Conservation (phyloP, 2,797 vertebrate genomes). For the Lagocephalus sceleratus region DNA sequence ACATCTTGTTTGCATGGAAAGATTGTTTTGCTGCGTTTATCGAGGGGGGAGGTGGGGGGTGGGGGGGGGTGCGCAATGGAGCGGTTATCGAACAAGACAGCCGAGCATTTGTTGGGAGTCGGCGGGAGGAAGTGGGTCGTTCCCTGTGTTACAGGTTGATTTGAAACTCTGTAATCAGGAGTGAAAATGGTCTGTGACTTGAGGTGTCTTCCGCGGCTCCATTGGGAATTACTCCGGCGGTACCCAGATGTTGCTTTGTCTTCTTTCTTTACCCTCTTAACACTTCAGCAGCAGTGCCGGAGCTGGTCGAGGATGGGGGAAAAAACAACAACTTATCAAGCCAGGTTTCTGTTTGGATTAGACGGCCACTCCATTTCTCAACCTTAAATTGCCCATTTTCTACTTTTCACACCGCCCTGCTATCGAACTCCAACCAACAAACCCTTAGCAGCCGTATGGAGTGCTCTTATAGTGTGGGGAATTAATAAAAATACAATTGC, state of each 20-base stretch:
- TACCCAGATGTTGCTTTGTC: conserved; percentile 82
- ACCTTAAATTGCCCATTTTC: conserved; percentile 77
- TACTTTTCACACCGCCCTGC: conserved; percentile 60
- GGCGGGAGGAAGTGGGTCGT: conserved; percentile 66
- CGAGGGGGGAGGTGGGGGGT: background rate
- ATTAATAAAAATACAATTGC: conserved; percentile 7
- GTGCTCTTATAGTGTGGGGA: conserved; percentile 3
- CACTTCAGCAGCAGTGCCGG: conserved; percentile 70
- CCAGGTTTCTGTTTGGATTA: conserved; percentile 76
- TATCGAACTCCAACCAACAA: conserved; percentile 50
- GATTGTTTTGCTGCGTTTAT: conserved; percentile 55
- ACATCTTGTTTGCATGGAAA: conserved; percentile 63
- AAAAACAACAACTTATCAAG: conserved; percentile 69
- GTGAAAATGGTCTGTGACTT: conserved; percentile 74
- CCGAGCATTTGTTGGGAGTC: conserved; percentile 53
- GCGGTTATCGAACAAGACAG: conserved; percentile 50
- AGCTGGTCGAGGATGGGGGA: conserved; percentile 52
- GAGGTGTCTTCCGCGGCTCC: conserved; percentile 71
- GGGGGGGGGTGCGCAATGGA: too few species aligned
- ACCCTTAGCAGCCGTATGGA: conserved; percentile 16
- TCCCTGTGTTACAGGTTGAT: conserved; percentile 73
- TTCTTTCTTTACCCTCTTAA: conserved; percentile 77
- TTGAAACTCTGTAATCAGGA: conserved; percentile 77
- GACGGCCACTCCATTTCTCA: conserved; percentile 75
- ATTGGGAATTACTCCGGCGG: conserved; percentile 71